phyloP scores from a whole-genome alignment of 2,113 vertebrate species.

The Neomonachus schauinslandi region DNA sequence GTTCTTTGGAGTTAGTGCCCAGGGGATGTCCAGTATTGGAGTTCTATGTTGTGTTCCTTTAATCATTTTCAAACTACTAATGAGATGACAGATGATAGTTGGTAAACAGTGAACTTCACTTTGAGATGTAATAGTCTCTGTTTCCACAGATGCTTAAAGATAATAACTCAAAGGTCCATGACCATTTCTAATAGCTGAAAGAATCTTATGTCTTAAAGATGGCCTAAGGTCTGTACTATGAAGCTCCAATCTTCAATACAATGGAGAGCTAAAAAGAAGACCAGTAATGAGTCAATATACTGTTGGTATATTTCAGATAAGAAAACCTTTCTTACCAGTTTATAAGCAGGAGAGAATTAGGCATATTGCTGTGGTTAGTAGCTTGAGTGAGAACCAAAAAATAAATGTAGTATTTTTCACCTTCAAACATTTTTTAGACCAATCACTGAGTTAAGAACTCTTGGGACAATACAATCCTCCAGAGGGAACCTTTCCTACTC shows the following conservation, averaged over 20 bases:
- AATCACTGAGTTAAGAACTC: background rate
- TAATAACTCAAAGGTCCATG: background rate
- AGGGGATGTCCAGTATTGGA: background rate
- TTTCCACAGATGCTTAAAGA: background rate
- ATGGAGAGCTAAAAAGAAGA: background rate
- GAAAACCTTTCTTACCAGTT: background rate
- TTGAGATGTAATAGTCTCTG: background rate
- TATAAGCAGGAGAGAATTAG: background rate
- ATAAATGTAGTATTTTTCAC: background rate
- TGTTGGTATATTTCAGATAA: background rate
- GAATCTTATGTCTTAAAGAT: background rate
- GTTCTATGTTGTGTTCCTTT: background rate
- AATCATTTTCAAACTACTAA: background rate
- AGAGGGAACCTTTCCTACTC: background rate
- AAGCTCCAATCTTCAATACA: background rate
- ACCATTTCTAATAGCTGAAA: conserved; percentile 35
- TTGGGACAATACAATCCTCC: background rate
- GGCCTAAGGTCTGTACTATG: background rate
- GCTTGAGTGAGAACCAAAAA: background rate
- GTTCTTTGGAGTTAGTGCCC: background rate
- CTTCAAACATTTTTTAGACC: background rate
- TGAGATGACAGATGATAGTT: background rate
- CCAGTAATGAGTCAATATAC: background rate
- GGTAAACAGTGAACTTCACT: background rate
- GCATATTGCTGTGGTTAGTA: background rate